Percentiles rank a stretch among this genome's conserved stretches.
Evolutionary conservation across 2,888 invertebrate species (phyloP).

Genomic region (Julus scandinavius): DNA sequence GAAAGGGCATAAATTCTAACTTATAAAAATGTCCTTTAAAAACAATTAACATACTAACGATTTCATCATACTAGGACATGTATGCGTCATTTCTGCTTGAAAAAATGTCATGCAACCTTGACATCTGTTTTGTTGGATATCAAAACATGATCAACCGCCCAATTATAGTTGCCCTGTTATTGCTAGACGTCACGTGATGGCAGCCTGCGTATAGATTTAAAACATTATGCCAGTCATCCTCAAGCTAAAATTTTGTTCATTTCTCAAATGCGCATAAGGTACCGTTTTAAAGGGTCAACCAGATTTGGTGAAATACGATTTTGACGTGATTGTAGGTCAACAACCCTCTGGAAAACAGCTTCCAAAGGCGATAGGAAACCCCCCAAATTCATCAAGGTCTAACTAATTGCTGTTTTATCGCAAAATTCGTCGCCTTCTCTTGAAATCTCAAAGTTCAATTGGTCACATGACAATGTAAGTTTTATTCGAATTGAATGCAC

Average conservation of each 20-base stretch:
- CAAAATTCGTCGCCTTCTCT: neutral
- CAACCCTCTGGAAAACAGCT: neutral
- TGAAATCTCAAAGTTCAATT: slow-evolving; percentile 4
- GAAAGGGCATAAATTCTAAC: no score
- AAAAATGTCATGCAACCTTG: neutral
- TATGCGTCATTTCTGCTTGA: neutral
- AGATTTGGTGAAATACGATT: neutral
- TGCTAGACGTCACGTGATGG: slow-evolving; percentile 1
- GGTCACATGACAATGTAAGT: neutral
- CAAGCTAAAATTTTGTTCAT: neutral
- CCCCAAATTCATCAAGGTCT: neutral
- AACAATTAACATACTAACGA: no score
- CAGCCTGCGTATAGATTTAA: neutral
- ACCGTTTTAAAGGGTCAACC: neutral
- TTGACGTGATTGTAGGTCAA: neutral
- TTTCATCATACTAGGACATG: no score
- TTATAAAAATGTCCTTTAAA: no score
- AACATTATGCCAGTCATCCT: slow-evolving; percentile 7
- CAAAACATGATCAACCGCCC: neutral
- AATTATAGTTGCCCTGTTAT: neutral
- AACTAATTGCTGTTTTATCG: slow-evolving; percentile 19
- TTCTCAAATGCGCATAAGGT: no score
- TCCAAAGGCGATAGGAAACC: neutral
- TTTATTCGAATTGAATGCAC: neutral
- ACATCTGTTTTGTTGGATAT: neutral